Evolutionary conservation across 2,113 vertebrate genomes (phyloP), one percentile per base, ranked within the genome.

Genomic region (Oncorhynchus kisutch): DNA sequence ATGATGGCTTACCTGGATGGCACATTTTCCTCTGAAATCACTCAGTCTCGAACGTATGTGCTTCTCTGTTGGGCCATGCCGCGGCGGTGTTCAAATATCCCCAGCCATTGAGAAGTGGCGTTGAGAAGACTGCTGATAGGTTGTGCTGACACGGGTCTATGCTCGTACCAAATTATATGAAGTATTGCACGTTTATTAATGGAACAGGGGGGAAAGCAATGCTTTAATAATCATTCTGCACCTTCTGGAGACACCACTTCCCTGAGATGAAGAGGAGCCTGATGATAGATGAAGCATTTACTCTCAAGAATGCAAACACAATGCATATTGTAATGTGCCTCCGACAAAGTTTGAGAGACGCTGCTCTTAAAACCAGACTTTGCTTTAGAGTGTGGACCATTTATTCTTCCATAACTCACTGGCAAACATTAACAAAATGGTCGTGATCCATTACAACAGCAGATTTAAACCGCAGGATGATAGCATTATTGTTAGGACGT

Each of bases 141-240:
- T n/a, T 75, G 57, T 71, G 67, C 78, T 79, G 73, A 79, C 60
- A 66, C 34, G 27, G 39, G 65, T 34, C 22, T 12, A 7, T 54
- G 51, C 67, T 70, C 25, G 24, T n/a, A 49, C 51, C 18, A 62
- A 60, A 20, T 14, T 16, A 45, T 29, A 76, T 59, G n/a, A 76
- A 66, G 69, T 54, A 20, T 34, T 39, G 18, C 49, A 16, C 2
- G 2, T 51, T 69, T 60, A 75, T 75, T 71, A 75, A 75, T 79
- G 78, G 22, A 45, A 22, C 3, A 27, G 59, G 51, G 65, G 49
- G 39, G 39, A 18, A 51, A 24, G 60, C 62, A 29, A 18, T 71
- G 25, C 29, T 75, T 51, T 39, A 39, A 39, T 9, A 39, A 39
- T 39, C 7, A 39, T 39, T 39, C 8, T 39, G 34, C 34, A 39